Conservation (phyloP, 2,797 vertebrate species). For the Carduelis carduelis region DNA sequence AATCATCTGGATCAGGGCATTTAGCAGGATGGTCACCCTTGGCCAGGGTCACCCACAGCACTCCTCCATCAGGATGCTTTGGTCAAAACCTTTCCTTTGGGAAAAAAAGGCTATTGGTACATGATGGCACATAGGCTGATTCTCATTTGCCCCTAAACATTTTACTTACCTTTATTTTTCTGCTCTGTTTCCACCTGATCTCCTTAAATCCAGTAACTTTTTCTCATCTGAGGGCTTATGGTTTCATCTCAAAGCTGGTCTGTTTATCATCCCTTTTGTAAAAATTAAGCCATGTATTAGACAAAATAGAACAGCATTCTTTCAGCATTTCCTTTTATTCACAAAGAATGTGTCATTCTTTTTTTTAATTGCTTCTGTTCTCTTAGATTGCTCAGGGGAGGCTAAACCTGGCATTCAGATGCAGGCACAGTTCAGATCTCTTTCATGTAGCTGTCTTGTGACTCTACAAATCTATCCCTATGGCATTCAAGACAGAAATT, state of each 20-base stretch:
- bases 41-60: background rate
- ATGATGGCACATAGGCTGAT: background rate
- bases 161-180: background rate
- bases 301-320: background rate
- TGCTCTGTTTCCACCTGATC: background rate
- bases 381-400: background rate
- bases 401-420: background rate
- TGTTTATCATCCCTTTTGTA: background rate
- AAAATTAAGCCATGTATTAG: background rate
- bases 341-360: background rate
- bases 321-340: background rate
- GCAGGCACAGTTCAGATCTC: background rate
- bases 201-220: background rate
- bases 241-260: background rate
- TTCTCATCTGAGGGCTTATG: background rate
- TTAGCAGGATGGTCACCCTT: background rate
- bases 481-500: background rate
- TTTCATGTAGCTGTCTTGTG: background rate
- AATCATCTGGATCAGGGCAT: background rate
- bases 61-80: background rate
- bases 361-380: background rate
- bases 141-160: background rate
- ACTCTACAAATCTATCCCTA: background rate
- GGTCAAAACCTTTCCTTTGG: background rate
- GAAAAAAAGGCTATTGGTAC: background rate